Percentiles rank a stretch among this genome's conserved stretches.
These are phyloP conservation scores for Drosophila diplacantha DNA, from an alignment of 2,888 invertebrate species.

Conservation along the genomic window DNA sequence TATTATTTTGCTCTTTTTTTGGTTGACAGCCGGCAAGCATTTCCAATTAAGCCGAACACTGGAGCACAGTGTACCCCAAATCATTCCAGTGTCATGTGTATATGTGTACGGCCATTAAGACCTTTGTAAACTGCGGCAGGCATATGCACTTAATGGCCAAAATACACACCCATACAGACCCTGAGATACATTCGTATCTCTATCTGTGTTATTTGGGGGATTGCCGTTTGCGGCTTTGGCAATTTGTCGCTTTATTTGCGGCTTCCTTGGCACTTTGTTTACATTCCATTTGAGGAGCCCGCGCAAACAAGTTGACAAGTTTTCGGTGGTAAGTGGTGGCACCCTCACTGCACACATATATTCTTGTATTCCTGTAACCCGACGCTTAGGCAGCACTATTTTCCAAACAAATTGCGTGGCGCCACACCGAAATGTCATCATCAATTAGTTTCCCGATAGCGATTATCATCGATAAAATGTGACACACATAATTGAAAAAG, in stretches of 20 bases:
- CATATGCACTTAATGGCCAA: conserved; percentile 65
- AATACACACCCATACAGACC: conserved; percentile 23
- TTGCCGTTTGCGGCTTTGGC: conserved; percentile 44
- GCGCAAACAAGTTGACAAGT: conserved; percentile 49
- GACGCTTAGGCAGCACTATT: conserved; percentile 9
- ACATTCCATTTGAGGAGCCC: conserved; percentile 42
- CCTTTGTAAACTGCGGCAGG: conserved; percentile 41
- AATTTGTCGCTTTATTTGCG: conserved; percentile 51
- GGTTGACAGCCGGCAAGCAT: conserved; percentile 49
- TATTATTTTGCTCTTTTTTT: conserved; percentile 43
- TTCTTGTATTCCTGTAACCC: conserved; percentile 7
- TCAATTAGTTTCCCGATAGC: conserved; percentile 28
- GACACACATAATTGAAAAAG: conserved; percentile 26
- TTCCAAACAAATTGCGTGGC: conserved; percentile 12
- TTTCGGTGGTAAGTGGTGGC: conserved; percentile 6
- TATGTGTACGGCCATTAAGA: conserved; percentile 32
- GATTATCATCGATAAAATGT: conserved; percentile 22
- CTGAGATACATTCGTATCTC: conserved; percentile 18
- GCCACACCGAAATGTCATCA: conserved; percentile 24
- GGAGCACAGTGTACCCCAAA: conserved; percentile 8
- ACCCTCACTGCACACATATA: neutral
- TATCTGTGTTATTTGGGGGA: conserved; percentile 11
- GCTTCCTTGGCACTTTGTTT: conserved; percentile 52
- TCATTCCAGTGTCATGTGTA: neutral
- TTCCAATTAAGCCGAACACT: conserved; percentile 58